Evolutionary conservation across 1,140 invertebrate species (phyloP).

Genomic region (Ptiloglossa arizonensis): DNA sequence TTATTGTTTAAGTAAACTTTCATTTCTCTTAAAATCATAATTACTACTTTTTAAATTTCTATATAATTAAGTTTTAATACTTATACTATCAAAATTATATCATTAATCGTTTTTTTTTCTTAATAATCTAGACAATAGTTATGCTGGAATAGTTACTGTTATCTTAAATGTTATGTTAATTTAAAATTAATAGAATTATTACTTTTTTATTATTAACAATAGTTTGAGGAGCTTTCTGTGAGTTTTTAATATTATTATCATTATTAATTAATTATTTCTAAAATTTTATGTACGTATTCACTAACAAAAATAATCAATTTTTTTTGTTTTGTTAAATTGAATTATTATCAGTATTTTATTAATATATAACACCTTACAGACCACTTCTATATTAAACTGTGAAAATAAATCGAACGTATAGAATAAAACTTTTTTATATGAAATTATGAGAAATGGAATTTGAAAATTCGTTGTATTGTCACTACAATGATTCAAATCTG

Average conservation of each 20-base stretch:
- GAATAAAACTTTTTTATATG: too few relatives aligned
- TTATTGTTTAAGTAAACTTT: neutral
- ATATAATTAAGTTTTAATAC: neutral
- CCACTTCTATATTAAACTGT: neutral
- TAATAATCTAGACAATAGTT: neutral
- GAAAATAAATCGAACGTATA: too few relatives aligned
- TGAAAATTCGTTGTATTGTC: neutral
- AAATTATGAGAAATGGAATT: too few relatives aligned
- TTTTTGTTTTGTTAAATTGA: neutral
- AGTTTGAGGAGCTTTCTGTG: slow-evolving; percentile 47
- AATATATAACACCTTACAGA: slow-evolving; percentile 11
- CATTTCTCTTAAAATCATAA: too few relatives aligned
- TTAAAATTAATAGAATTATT: slow-evolving; percentile 36
- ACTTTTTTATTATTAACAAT: slow-evolving; percentile 48
- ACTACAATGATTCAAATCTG: neutral
- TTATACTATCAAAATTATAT: neutral
- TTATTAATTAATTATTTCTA: slow-evolving; percentile 19
- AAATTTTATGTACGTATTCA: slow-evolving; percentile 1
- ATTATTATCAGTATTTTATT: neutral
- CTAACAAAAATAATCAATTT: neutral
- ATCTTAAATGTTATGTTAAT: slow-evolving; percentile 10
- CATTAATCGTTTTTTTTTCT: neutral
- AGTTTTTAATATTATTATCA: slow-evolving; percentile 42
- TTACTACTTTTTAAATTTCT: too few relatives aligned
- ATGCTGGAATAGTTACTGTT: neutral